These are phyloP conservation scores for Lutraria rhynchaena DNA, from an alignment of 1,140 invertebrate species.

Conservation along the genomic window DNA sequence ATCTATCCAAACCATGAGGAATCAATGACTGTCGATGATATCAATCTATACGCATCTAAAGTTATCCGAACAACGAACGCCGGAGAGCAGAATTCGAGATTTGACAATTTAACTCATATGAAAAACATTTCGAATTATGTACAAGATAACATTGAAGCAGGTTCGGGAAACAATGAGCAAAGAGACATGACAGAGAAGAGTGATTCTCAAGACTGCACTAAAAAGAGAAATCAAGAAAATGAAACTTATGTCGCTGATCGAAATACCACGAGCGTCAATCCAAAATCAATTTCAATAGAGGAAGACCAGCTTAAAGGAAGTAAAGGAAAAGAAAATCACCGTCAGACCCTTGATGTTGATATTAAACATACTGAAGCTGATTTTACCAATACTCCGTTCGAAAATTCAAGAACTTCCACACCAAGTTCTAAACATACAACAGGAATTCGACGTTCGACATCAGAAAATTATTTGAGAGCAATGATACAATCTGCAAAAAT, in stretches of 20 bases:
- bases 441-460: not conserved
- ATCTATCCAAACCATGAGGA: not conserved
- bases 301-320: too few relatives aligned
- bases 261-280: too few relatives aligned
- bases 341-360: too few relatives aligned
- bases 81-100: slow-evolving; percentile 3
- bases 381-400: too few relatives aligned
- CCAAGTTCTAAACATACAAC: not conserved
- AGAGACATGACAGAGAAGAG: not conserved
- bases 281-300: too few relatives aligned
- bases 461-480: slow-evolving; percentile 40
- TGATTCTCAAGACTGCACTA: too few relatives aligned
- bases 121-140: slow-evolving; percentile 33
- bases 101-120: slow-evolving; percentile 26
- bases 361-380: too few relatives aligned
- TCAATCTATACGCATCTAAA: slow-evolving; percentile 7
- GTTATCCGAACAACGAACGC: slow-evolving; percentile 14
- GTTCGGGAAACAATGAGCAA: too few relatives aligned
- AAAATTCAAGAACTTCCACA: too few relatives aligned
- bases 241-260: not conserved
- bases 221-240: not conserved
- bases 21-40: slow-evolving; percentile 30
- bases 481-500: slow-evolving; percentile 42
- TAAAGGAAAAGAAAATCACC: too few relatives aligned
- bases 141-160: not conserved